Conservation (phyloP, 2,113 vertebrate genomes). For the Callopanchax toddi region DNA sequence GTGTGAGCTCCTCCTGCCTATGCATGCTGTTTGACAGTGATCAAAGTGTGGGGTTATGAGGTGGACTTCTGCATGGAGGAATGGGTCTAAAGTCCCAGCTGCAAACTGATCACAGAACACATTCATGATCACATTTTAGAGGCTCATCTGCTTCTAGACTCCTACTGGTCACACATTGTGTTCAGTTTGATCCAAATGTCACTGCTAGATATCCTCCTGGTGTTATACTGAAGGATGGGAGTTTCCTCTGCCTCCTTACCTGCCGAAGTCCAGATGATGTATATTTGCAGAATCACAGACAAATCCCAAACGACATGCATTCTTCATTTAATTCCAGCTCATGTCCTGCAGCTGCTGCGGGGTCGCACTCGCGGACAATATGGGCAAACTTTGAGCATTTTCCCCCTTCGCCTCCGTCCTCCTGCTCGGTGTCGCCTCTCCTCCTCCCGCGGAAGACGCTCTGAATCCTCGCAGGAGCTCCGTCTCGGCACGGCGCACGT, state of each 20-base stretch:
- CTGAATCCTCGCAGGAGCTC: constrained; percentile 24
- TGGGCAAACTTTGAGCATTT: constrained; percentile 65
- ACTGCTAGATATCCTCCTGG: too few relatives aligned
- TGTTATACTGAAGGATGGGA: neutral
- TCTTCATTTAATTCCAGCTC: constrained; percentile 72
- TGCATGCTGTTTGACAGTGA: too few relatives aligned
- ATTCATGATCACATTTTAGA: too few relatives aligned
- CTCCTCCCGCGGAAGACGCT: constrained; percentile 12
- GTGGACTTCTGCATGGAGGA: too few relatives aligned
- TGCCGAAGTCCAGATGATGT: constrained; percentile 67
- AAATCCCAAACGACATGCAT: constrained; percentile 77
- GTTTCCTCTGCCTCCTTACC: constrained; percentile 55
- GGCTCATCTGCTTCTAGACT: too few relatives aligned
- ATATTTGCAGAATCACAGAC: constrained; percentile 67
- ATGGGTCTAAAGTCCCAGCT: too few relatives aligned
- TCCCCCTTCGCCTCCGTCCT: constrained; percentile 4
- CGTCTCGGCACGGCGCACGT: constrained; percentile 19
- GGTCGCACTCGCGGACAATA: constrained; percentile 36
- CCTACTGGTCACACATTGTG: too few relatives aligned
- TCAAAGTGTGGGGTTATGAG: too few relatives aligned
- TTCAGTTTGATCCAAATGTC: too few relatives aligned
- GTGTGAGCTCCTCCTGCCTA: too few relatives aligned
- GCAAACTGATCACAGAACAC: too few relatives aligned
- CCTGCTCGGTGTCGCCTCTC: neutral
- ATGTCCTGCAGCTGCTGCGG: constrained; percentile 42